Conservation (phyloP, 2,888 invertebrate genomes). For the Cyaniris semiargus region DNA sequence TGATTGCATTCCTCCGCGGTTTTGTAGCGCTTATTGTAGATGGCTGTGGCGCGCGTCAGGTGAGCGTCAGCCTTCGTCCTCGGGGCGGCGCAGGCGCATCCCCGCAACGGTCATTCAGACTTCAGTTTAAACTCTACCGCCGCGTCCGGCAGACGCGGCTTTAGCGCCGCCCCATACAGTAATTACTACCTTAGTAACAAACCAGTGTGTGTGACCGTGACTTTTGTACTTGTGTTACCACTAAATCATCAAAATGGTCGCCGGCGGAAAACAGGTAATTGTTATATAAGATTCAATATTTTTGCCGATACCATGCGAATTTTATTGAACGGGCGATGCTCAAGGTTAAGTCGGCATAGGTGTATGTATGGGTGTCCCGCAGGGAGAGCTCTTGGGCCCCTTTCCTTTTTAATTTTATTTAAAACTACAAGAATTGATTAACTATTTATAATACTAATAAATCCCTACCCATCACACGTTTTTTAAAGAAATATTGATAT, state of each 20-base stretch:
- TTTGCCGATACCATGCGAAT: constrained; percentile 40
- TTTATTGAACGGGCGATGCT: background rate
- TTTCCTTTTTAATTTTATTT: background rate
- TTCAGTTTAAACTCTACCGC: constrained; percentile 75
- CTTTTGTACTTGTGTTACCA: constrained; percentile 61
- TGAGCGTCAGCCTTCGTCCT: constrained; percentile 54
- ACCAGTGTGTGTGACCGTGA: constrained; percentile 50
- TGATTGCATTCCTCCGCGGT: background rate
- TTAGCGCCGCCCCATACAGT: constrained; percentile 51
- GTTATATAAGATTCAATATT: constrained; percentile 48
- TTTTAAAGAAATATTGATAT: background rate
- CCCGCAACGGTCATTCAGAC: constrained; percentile 59
- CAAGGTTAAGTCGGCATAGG: background rate
- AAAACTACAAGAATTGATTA: background rate
- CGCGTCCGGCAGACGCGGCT: constrained; percentile 78
- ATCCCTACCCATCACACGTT: background rate
- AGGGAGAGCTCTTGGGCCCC: background rate
- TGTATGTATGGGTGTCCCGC: background rate
- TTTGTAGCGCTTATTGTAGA: constrained; percentile 28
- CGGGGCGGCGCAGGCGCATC: constrained; percentile 51
- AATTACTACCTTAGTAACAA: constrained; percentile 41
- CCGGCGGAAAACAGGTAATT: constrained; percentile 78
- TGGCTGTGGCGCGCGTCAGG: constrained; percentile 38
- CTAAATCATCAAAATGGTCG: constrained; percentile 69
- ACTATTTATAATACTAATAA: background rate